Base-by-base conservation (phyloP, 1,140 invertebrate genomes). In the Nasonia vitripennis region DNA sequence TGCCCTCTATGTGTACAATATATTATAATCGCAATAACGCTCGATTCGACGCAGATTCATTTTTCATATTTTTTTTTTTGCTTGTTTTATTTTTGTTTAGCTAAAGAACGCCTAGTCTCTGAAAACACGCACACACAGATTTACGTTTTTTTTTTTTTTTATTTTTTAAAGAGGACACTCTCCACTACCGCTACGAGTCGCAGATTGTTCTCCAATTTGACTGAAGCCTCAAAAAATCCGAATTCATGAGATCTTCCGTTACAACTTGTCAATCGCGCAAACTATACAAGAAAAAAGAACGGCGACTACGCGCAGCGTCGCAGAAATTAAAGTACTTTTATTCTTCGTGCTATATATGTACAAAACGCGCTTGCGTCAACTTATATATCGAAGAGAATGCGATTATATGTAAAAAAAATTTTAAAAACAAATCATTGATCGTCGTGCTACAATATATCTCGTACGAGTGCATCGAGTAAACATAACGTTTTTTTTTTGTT, bases 141-240 rank as follows among this genome's bases (percentile, higher is more conserved):
- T 20, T n/a, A 62, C 20, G 20, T 74, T 75, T 67, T 51, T 62
- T 67, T 78, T 67, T 5, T 27, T 0, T 27, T 27, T 27, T 27
- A 27, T 27, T 27, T 27, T 27, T 27, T 27, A 27, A 78, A 34
- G 6, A 62, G 41, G 67, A 84, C 67, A 84, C 75, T 78, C 70
- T 80, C 81, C 70, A 62, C 77, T 80, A 80, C 45, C 70, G 70
- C 68, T 80, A 75, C 17, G 55, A 75, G 74, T 79, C 55, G 55
- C 20, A n/a, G 9, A 45, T 34, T 75, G 41, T 45, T 45, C 37
- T n/a, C 12, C 17, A 41, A 70, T 14, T 34, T 81, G 45, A 75
- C 79, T 78, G 79, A 85, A 85, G 51, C 81, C 84, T 77, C 78
- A 68, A 77, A 85, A 85, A 81, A 77, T 62, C 17, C 20, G 55